Evolutionary conservation across 2,888 invertebrate species (phyloP).

Genomic region (Tetropium fuscum): DNA sequence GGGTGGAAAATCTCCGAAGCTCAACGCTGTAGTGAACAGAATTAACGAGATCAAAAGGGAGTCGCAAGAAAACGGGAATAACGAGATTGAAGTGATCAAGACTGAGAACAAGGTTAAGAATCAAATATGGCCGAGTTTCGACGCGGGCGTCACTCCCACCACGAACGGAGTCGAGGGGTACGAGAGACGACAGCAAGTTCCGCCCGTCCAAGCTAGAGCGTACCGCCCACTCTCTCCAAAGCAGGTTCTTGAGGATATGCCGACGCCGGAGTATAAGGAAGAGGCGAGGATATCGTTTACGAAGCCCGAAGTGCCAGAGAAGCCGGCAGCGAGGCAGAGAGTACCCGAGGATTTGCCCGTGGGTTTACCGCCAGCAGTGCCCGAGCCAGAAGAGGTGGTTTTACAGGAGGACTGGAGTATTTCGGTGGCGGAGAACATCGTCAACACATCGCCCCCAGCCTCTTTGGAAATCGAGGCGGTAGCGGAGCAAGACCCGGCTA

Average conservation of each 20-base stretch:
- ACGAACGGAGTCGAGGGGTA: slow-evolving; percentile 19
- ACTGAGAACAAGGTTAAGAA: slow-evolving; percentile 51
- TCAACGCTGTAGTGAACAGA: slow-evolving; percentile 61
- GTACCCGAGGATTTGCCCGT: slow-evolving; percentile 29
- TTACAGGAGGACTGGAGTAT: slow-evolving; percentile 44
- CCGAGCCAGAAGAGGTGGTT: slow-evolving; percentile 20
- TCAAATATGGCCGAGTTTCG: slow-evolving; percentile 56
- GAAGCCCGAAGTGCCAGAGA: slow-evolving; percentile 31
- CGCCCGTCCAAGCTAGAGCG: slow-evolving; percentile 30
- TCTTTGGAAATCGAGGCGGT: slow-evolving; percentile 38
- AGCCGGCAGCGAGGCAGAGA: slow-evolving; percentile 34
- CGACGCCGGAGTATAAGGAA: slow-evolving; percentile 20
- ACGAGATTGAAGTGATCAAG: slow-evolving; percentile 26
- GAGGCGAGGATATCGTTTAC: slow-evolving; percentile 17
- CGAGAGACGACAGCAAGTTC: slow-evolving; percentile 30
- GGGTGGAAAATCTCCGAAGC: slow-evolving; percentile 53
- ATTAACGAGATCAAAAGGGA: slow-evolving; percentile 61
- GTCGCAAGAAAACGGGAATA: slow-evolving; percentile 39
- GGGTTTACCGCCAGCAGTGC: slow-evolving; percentile 21
- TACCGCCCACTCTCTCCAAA: slow-evolving; percentile 15
- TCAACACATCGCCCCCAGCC: slow-evolving; percentile 40
- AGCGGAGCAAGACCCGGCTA: not conserved
- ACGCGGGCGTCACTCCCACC: slow-evolving; percentile 3
- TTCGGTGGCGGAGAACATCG: slow-evolving; percentile 32
- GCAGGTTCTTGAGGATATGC: slow-evolving; percentile 15